phyloP scores from a whole-genome alignment of 2,888 invertebrate species.

The Thymelicus sylvestris region DNA sequence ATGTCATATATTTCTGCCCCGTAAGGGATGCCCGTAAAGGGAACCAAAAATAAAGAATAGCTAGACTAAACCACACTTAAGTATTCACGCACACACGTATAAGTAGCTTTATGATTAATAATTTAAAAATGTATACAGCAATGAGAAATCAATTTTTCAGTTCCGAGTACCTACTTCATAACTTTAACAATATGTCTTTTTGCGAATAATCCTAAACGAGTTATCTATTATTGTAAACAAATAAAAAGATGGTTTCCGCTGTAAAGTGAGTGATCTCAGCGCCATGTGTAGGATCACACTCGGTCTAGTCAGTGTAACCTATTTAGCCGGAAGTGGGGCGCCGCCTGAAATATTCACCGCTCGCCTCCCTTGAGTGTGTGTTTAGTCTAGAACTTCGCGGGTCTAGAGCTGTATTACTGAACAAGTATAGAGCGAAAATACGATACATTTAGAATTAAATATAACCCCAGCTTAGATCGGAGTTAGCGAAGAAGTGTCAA shows the following conservation, averaged over 20 bases:
- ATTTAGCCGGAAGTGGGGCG: conserved; percentile 23
- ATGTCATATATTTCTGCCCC: too few relatives aligned
- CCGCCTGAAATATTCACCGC: conserved; percentile 20
- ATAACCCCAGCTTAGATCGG: background rate
- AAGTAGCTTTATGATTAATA: too few relatives aligned
- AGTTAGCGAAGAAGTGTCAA: too few relatives aligned
- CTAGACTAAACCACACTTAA: too few relatives aligned
- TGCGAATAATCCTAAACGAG: too few relatives aligned
- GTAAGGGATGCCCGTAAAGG: too few relatives aligned
- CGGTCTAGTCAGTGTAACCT: conserved; percentile 12
- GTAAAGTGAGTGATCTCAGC: conserved; percentile 27
- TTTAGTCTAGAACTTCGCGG: conserved; percentile 12
- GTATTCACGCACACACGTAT: too few relatives aligned
- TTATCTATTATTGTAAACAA: background rate
- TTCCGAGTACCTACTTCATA: too few relatives aligned
- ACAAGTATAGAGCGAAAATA: background rate
- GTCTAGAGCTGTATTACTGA: background rate
- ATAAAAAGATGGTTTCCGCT: background rate
- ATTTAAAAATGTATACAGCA: too few relatives aligned
- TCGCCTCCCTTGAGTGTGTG: conserved; percentile 6
- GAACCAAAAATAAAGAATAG: too few relatives aligned
- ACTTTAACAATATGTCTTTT: too few relatives aligned
- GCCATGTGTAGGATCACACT: conserved; percentile 13
- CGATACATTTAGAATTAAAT: background rate
- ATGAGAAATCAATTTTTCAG: too few relatives aligned